Base-by-base conservation (phyloP, 2,888 invertebrate genomes). In the Callinectes sapidus region DNA sequence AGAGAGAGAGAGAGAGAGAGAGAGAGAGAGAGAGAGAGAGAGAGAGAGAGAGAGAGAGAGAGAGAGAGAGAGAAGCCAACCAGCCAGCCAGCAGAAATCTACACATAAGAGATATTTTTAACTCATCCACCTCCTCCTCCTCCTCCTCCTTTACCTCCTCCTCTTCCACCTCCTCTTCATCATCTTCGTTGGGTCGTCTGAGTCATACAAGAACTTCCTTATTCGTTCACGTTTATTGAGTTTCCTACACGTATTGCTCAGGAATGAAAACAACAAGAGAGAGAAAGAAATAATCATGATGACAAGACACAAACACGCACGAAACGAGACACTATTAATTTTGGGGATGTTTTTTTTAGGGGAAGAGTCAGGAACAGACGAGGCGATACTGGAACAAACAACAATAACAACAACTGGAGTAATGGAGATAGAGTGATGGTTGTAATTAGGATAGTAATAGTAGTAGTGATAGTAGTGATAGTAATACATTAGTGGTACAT, bases 1-100 rank as follows among this genome's bases (percentile, higher is more conserved):
- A 42, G 55, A 55, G 88, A 88, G 88, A 88, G 48, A 88, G 88
- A 88, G 88, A 88, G 88, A 89, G 89, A 89, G 89, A 89, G 89
- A 89, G 89, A 88, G 88, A 88, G 88, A 88, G 88, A 88, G 88
- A 55, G 89, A 89, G 66, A 89, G 66, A 89, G 89, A 89, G 61
- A 89, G 61, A 89, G 89, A 89, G 89, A 89, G 89, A 61, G 89
- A 89, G 89, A 89, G 66, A 89, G 89, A 89, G 61, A n/a, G n/a
- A n/a, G n/a, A 89, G 55, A 89, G 88, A 89, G 89, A 89, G 89
- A 61, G 89, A 89, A 32, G 77, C 8, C 10, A 28, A 32, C 35
- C 81, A 81, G 81, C 81, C 81, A 88, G 88, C 35, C 32, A 88
- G 28, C 55, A 13, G 55, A 48, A 61, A 48, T 54, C 32, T 42